These are phyloP conservation scores for Corbicula japonica DNA, from an alignment of 2,888 invertebrate genomes.

Conservation along the genomic window DNA sequence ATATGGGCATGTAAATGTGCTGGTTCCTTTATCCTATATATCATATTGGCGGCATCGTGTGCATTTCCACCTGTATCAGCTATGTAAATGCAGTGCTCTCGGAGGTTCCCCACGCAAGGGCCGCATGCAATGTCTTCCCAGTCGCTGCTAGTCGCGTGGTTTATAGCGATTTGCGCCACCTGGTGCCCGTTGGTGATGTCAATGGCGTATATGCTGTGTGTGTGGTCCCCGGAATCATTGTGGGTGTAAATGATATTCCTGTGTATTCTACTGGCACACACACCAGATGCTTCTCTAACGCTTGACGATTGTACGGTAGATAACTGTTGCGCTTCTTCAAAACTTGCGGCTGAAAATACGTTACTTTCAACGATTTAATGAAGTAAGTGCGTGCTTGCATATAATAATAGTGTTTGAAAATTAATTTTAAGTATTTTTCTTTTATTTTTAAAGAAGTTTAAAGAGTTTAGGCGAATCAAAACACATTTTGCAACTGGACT, in stretches of 20 bases:
- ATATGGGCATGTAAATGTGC: slow-evolving; percentile 19
- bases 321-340: slow-evolving; percentile 22
- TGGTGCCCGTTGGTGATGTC: slow-evolving; percentile 41
- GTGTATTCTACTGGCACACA: slow-evolving; percentile 64
- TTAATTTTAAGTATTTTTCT: too few species aligned
- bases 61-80: slow-evolving; percentile 65
- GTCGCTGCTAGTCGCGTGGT: slow-evolving; percentile 53
- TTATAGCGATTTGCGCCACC: slow-evolving; percentile 48
- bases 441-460: too few species aligned
- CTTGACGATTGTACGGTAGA: slow-evolving; percentile 21
- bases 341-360: slow-evolving; percentile 32
- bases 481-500: too few species aligned
- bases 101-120: slow-evolving; percentile 47
- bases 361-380: background rate
- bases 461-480: too few species aligned
- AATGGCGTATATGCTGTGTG: slow-evolving; percentile 36
- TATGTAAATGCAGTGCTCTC: slow-evolving; percentile 40
- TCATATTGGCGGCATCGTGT: slow-evolving; percentile 51
- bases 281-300: slow-evolving; percentile 65
- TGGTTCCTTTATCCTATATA: slow-evolving; percentile 65
- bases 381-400: too few species aligned
- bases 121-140: slow-evolving; percentile 73
- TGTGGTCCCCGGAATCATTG: slow-evolving; percentile 65
- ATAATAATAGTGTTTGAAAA: too few species aligned
- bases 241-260: slow-evolving; percentile 62